A percentile compares a stretch with the other conserved stretches of the same genome.
Conservation (phyloP, 1,140 invertebrate species). For the Psilanteris sp. region DNA sequence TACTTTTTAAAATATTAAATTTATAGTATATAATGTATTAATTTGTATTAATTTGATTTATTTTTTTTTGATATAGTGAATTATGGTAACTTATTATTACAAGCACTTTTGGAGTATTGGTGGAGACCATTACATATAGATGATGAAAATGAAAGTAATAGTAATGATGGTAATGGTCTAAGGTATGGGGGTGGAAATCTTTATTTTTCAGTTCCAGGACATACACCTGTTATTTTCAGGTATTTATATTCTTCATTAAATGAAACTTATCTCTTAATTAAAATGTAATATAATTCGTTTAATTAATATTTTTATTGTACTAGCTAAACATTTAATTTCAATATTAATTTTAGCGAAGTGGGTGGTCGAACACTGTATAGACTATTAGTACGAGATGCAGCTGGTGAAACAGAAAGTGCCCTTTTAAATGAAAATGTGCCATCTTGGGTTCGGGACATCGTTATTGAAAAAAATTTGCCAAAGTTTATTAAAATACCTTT, state of each 20-base stretch:
- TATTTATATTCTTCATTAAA: no score
- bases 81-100: slow-evolving; percentile 95
- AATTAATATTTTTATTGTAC: no score
- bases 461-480: slow-evolving; percentile 95
- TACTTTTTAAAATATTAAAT: no score
- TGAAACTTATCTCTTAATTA: no score
- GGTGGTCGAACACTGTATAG: slow-evolving; percentile 95
- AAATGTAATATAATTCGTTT: no score
- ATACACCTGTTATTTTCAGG: slow-evolving; percentile 98
- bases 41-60: no score
- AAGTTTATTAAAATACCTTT: slow-evolving; percentile 79
- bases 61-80: slow-evolving; percentile 86
- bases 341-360: slow-evolving; percentile 87
- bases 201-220: slow-evolving; percentile 95
- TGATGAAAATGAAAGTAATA: slow-evolving; percentile 75
- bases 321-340: background rate
- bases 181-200: slow-evolving; percentile 84
- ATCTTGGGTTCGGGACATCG: slow-evolving; percentile 96
- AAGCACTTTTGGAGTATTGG: slow-evolving; percentile 98
- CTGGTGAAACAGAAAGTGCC: slow-evolving; percentile 96
- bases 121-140: slow-evolving; percentile 84
- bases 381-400: slow-evolving; percentile 94
- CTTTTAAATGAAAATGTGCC: slow-evolving; percentile 97
- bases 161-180: slow-evolving; percentile 74
- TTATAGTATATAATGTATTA: no score